A percentile compares a stretch with the other conserved stretches of the same genome.
phyloP scores from a whole-genome alignment of 2,113 vertebrate species.

The Jacana jacana region DNA sequence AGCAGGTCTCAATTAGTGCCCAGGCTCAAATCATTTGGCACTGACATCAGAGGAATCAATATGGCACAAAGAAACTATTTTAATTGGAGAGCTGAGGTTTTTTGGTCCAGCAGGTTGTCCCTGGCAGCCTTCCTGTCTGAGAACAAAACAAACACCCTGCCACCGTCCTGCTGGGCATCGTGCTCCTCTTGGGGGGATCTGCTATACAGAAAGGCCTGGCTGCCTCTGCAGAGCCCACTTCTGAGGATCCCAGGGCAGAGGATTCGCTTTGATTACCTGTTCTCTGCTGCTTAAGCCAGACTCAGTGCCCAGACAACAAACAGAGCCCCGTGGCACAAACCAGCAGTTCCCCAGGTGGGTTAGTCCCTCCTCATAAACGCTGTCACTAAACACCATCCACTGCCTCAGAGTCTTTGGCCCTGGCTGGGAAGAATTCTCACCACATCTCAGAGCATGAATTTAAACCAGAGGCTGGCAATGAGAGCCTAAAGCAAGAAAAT shows the following conservation, averaged over 20 bases:
- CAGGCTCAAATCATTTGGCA: neutral
- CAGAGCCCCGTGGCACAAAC: accelerated
- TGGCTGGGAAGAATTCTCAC: neutral
- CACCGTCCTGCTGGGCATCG: accelerated
- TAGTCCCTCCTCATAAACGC: accelerated
- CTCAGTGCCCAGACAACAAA: no score
- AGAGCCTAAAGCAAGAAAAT: neutral
- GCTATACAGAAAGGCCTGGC: neutral
- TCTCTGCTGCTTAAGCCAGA: neutral
- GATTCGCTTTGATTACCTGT: neutral
- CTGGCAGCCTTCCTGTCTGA: neutral
- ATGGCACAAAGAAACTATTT: neutral
- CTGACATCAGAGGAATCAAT: neutral
- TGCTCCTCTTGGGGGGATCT: neutral
- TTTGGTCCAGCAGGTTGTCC: neutral
- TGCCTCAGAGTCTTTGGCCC: neutral
- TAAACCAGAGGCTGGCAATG: neutral
- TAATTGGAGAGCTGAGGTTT: neutral
- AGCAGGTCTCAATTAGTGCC: neutral
- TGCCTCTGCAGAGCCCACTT: neutral
- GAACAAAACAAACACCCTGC: neutral
- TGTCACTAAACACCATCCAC: accelerated
- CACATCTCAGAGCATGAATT: neutral
- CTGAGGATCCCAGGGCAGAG: neutral
- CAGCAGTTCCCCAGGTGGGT: neutral